Conservation (phyloP, 2,888 invertebrate genomes). For the Creontiades dilutus region DNA sequence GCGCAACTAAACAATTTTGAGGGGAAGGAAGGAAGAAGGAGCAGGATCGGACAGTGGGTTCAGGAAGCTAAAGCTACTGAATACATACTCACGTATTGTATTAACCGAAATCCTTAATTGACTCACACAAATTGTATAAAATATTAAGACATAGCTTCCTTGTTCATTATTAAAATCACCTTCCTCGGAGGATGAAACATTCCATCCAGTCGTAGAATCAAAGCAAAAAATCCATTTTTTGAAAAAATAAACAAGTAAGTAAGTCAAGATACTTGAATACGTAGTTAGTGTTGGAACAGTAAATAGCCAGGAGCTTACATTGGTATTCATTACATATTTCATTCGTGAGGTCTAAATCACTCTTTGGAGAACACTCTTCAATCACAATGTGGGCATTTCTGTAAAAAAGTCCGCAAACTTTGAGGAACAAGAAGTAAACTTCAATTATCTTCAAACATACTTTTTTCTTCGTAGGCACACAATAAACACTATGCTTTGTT, state of each 20-base stretch:
- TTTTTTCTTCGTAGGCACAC: slow-evolving; percentile 53
- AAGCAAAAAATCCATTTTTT: no score
- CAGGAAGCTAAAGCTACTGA: slow-evolving; percentile 55
- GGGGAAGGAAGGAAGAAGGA: slow-evolving; percentile 42
- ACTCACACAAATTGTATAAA: slow-evolving; percentile 65
- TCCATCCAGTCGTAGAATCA: not conserved
- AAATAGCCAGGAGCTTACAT: slow-evolving; percentile 19
- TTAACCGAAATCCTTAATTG: slow-evolving; percentile 64
- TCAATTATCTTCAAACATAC: not conserved
- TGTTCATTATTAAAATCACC: not conserved
- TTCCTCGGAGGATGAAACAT: not conserved
- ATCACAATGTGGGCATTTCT: slow-evolving; percentile 71
- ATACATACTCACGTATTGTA: slow-evolving; percentile 29
- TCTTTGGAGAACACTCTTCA: slow-evolving; percentile 70
- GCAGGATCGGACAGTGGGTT: slow-evolving; percentile 21
- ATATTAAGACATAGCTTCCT: not conserved
- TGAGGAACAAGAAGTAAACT: slow-evolving; percentile 52
- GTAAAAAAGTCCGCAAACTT: slow-evolving; percentile 67
- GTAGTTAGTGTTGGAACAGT: not conserved
- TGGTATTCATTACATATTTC: slow-evolving; percentile 6
- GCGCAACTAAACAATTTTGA: slow-evolving; percentile 68
- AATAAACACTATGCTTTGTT: not conserved
- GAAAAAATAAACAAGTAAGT: no score
- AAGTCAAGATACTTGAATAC: slow-evolving; percentile 6
- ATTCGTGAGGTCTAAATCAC: slow-evolving; percentile 63